A percentile compares a stretch with the other conserved stretches of the same genome.
phyloP scores from a whole-genome alignment of 2,888 invertebrate species.

The Perizoma flavofasciatum region DNA sequence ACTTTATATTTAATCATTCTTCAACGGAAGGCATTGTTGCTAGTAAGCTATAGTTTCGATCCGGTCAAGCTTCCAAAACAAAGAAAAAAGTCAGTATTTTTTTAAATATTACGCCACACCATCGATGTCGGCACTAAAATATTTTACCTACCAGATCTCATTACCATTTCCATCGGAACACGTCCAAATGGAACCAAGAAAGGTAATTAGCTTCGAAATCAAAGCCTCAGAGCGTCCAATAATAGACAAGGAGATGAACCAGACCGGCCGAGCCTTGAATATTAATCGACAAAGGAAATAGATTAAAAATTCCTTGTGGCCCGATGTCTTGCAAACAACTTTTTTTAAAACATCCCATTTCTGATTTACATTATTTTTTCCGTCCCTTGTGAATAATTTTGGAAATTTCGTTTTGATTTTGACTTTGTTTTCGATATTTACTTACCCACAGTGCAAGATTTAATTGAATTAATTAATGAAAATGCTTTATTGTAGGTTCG shows the following conservation, averaged over 20 bases:
- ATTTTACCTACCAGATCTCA: conserved; percentile 22
- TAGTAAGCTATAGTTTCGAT: too few relatives aligned
- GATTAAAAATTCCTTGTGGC: conserved; percentile 83
- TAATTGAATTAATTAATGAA: too few relatives aligned
- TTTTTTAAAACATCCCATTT: conserved; percentile 73
- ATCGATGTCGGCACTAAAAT: conserved; percentile 4
- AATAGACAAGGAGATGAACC: conserved; percentile 82
- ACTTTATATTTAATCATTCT: too few relatives aligned
- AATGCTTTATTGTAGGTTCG: too few relatives aligned
- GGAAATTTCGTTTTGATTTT: conserved; percentile 65
- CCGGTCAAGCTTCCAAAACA: too few relatives aligned
- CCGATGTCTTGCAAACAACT: conserved; percentile 80
- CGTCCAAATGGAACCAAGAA: conserved; percentile 56
- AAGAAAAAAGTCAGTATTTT: too few relatives aligned
- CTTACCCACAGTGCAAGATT: conserved; percentile 4
- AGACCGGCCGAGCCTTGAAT: conserved; percentile 82
- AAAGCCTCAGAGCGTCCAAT: conserved; percentile 74
- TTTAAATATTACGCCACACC: not conserved
- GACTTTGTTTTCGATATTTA: conserved; percentile 40
- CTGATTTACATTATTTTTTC: conserved; percentile 80
- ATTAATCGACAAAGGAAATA: conserved; percentile 84
- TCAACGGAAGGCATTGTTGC: too few relatives aligned
- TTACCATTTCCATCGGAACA: conserved; percentile 34
- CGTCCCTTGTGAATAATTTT: conserved; percentile 80
- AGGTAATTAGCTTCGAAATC: conserved; percentile 79